Evolutionary conservation across 2,113 vertebrate genomes (phyloP).

Genomic region (Paramisgurnus dabryanus): DNA sequence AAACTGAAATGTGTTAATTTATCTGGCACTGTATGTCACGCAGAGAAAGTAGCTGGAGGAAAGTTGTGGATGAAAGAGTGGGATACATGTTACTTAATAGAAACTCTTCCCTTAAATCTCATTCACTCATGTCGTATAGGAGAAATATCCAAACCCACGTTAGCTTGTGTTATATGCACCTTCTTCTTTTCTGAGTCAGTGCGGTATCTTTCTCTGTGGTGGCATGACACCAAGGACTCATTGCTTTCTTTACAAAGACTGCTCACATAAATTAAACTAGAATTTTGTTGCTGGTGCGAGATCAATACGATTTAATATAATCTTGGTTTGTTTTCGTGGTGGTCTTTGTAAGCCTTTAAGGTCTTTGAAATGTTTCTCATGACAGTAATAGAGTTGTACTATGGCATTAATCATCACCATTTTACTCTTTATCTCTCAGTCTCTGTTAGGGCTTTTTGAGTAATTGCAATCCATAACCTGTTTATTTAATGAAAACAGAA

Average conservation of each 20-base stretch:
- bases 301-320: neutral
- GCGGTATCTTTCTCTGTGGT: neutral
- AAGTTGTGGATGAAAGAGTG: constrained; percentile 19
- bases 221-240: neutral
- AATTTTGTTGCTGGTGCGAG: neutral
- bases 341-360: neutral
- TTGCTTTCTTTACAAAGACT: neutral
- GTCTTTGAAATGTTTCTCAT: neutral
- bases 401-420: neutral
- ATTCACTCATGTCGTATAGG: neutral
- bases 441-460: neutral
- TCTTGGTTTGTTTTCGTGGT: neutral
- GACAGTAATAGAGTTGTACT: neutral
- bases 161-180: neutral
- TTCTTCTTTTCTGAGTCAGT: neutral
- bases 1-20: constrained; percentile 38
- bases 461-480: too few species aligned
- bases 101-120: neutral
- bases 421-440: neutral
- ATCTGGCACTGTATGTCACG: constrained; percentile 11
- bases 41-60: constrained; percentile 40
- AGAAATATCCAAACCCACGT: neutral
- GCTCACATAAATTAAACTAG: neutral
- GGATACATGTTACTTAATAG: neutral
- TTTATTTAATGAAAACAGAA: too few species aligned